Base-by-base conservation (phyloP, 37 sponge, comb jelly and placozoan species). In the Theonella swinhoei region DNA sequence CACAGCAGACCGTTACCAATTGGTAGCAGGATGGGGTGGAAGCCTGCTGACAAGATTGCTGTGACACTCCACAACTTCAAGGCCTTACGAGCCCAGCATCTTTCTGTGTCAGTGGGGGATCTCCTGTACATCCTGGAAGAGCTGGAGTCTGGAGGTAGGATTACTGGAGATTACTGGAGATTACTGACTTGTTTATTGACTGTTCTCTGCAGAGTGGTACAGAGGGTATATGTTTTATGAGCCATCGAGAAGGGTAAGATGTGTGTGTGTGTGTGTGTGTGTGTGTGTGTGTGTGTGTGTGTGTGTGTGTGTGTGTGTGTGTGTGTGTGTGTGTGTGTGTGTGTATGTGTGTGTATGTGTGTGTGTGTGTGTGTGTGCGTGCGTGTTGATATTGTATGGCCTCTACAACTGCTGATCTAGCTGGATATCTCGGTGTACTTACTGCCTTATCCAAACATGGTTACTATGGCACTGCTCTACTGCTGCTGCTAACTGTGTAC, bases 51-150 rank as follows among this genome's bases (percentile, higher is more conserved):
- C 1, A 68, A 68, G 69, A 68, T 68, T 64, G 28, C 31, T 60
- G 80, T 39, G 83, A 88, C 80, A 31, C 70, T 91, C 17, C 83
- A 68, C 84, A 91, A 87, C 47, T 91, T 68, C 32, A 61, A 72
- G n/a, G 47, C 78, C 25, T 26, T 76, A 17, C 65, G 76, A 37
- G 42, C 23, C 9, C 77, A 85, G 32, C 80, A 88, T 2, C 74
- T 92, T 25, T 41, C 86, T 19, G 33, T 92, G 28, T 35, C 43
- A 47, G 80, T 92, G 23, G 93, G 93, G n/a, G 93, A 92, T 74
- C 81, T 92, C 4, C 78, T 92, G n/a, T 64, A 67, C n/a, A 31
- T 92, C 32, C 24, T 54, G 35, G 93, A 92, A 79, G 82, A 85
- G 72, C 54, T 47, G 54, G 32, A 30, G 30, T 11, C 42, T 17